Base-by-base conservation (phyloP, 2,113 vertebrate species). In the Tachysurus fulvidraco region DNA sequence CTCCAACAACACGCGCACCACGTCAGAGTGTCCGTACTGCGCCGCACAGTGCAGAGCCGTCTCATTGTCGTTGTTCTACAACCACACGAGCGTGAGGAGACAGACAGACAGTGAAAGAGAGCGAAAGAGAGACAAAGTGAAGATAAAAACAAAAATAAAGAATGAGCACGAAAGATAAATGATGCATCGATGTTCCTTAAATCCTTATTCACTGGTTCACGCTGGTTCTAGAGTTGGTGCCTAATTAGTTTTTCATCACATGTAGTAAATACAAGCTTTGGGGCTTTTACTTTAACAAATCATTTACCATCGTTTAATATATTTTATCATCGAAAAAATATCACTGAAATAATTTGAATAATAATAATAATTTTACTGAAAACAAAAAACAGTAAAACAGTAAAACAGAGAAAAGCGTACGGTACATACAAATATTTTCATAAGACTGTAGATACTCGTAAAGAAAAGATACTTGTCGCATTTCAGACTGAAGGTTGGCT, bases 51-150 rank as follows among this genome's bases (percentile, higher is more conserved):
- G 98, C 92, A 99, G 95, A 8, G 98, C 96, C 0, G 98, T 99
- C 95, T 99, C 98, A 3, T 99, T 99, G 95, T 99, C 98, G 0
- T 99, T 98, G 94, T 99, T 99, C 98, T 99, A 94, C 86, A 12
- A 59, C 87, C 4, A 36, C 11, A 89, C 88, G 85, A 81, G 19
- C 17, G 73, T 13, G 13, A 19, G 9, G 36, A n/a, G 69, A 46
- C 60, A 64, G 55, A 59, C 44, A 74, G n/a, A n/a, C 44, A 74
- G n/a, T 21, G 71, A 54, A 73, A 17, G 81, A 57, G 55, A 19
- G 23, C 82, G 36, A 55, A 88, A 59, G 36, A 36, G 36, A 36
- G 36, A 36, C 36, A 36, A 36, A 36, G 36, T 36, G 10, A 7
- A 21, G 16, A 57, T 12, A 79, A 9, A 55, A 55, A 54, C 12